phyloP scores from a whole-genome alignment of 2,113 vertebrate species.

The Hylia prasina region DNA sequence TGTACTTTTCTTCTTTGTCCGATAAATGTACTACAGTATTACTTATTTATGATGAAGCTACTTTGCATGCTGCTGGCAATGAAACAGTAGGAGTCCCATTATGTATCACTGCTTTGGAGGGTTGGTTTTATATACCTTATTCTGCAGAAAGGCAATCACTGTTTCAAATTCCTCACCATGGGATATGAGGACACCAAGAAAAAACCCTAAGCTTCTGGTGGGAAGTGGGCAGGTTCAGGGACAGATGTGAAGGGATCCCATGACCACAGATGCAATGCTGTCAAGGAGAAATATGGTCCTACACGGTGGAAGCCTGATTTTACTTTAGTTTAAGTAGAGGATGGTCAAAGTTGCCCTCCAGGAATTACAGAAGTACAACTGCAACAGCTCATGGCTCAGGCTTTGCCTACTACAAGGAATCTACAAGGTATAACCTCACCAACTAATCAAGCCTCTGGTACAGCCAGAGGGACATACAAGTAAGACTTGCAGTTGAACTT shows the following conservation, averaged over 20 bases:
- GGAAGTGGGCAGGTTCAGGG: neutral
- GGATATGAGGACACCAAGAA: neutral
- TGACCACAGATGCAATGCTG: neutral
- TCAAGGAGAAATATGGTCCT: neutral
- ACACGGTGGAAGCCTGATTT: neutral
- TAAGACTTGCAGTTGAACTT: neutral
- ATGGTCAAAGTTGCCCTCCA: neutral
- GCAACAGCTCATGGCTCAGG: neutral
- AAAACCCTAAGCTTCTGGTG: neutral
- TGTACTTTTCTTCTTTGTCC: neutral
- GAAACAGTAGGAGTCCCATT: neutral
- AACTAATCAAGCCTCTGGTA: neutral
- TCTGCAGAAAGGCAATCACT: neutral
- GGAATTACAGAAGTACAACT: neutral
- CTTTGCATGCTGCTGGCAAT: neutral
- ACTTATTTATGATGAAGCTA: conserved; percentile 13
- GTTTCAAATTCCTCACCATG: neutral
- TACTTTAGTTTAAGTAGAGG: neutral
- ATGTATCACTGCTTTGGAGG: neutral
- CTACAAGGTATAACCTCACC: neutral
- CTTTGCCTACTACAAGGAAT: neutral
- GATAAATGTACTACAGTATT: neutral
- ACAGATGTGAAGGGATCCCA: neutral
- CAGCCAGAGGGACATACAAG: neutral
- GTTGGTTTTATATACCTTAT: neutral